phyloP scores from a whole-genome alignment of 2,113 vertebrate species.

The Pantherophis guttatus region DNA sequence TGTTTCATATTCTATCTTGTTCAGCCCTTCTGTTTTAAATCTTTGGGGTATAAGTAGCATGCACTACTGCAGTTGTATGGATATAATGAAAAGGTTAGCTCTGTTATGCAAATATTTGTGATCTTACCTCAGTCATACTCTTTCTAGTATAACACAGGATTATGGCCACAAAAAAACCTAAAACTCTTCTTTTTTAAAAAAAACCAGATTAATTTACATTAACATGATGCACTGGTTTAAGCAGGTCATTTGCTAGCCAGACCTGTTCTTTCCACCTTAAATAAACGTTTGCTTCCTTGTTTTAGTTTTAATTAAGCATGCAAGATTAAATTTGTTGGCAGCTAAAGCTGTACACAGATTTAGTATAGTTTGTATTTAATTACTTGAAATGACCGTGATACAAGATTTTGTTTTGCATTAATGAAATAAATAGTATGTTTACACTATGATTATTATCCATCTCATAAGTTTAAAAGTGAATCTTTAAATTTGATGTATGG shows the following conservation, averaged over 20 bases:
- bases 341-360: not conserved
- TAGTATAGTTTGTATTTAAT: not conserved
- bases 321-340: not conserved
- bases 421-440: constrained; percentile 5
- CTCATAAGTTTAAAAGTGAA: constrained; percentile 38
- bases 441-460: constrained; percentile 29
- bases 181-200: not conserved
- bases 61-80: not conserved
- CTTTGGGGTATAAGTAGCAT: not conserved
- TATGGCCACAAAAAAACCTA: not conserved
- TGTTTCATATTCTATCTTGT: not conserved
- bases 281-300: not conserved
- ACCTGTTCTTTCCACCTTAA: not conserved
- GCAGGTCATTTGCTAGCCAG: not conserved
- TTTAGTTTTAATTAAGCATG: not conserved
- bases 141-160: not conserved
- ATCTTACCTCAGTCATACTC: not conserved
- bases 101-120: not conserved
- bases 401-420: not conserved
- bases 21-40: not conserved
- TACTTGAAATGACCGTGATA: not conserved
- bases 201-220: not conserved
- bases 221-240: not conserved
- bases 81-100: not conserved
- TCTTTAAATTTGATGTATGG: constrained; percentile 24